Evolutionary conservation across 2,797 vertebrate species (phyloP), one percentile per base, ranked within the genome.

Genomic region (Babyrousa celebensis): DNA sequence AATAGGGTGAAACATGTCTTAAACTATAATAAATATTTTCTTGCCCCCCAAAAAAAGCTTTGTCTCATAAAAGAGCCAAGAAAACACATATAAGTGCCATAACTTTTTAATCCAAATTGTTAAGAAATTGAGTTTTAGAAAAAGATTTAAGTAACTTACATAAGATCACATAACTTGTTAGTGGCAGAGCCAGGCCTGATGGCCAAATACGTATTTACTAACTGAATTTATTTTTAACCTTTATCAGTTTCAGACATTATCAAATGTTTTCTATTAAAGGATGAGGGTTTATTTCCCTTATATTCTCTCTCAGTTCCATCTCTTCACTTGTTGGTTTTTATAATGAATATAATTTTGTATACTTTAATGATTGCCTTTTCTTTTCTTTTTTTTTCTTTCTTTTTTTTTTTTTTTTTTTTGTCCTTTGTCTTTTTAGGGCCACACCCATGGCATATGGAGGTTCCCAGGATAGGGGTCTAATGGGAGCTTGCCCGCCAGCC

Each of bases 91-190:
- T 62, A 70, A n/a, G 16, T 91, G 18, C 48, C 60, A 85, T 5
- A 78, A 74, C 75, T 74, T 91, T 78, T 83, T 84, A 71, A 48
- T 89, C 71, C 48, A 93, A 85, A 85, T 72, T 95, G 27, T 84
- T 89, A 62, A 87, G 77, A 72, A 89, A 85, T 25, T 77, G 40
- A 65, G 29, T 36, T 89, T 85, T 79, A 71, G 18, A 72, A 63
- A 10, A 85, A 85, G 48, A 85, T 71, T 48, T 88, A 63, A 88
- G 54, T 65, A 93, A 78, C 56, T 71, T 78, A 65, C 11, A 48
- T 16, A 54, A 48, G 65, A 56, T 63, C 67, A 14, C 1, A 0
- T 77, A 79, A 85, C 63, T 85, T 48, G 32, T 58, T 85, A 85
- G 27, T 85, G 56, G 18, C 71, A 79, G 48, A 93, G 29, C 29